Evolutionary conservation across 2,797 vertebrate species (phyloP).

Genomic region (Nannoperca australis): DNA sequence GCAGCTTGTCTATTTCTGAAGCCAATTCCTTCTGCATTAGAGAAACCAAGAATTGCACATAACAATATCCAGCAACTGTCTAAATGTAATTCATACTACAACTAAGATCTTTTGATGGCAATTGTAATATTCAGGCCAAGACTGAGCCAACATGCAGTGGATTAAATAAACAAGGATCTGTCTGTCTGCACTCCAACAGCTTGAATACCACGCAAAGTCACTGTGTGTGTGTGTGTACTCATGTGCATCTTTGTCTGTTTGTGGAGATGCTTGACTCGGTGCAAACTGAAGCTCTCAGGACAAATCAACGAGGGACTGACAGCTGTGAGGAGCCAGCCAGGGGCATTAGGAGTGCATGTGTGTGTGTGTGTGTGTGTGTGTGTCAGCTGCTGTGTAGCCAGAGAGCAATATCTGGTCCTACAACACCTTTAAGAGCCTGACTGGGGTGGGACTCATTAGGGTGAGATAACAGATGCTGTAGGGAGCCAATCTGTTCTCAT

Average conservation of each 20-base stretch:
- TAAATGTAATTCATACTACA: neutral
- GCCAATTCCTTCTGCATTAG: neutral
- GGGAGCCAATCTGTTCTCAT: conserved; percentile 41
- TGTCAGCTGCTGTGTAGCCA: conserved; percentile 16
- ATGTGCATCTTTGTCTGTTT: conserved; percentile 28
- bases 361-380: conserved; percentile 10
- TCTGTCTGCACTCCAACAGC: conserved; percentile 40
- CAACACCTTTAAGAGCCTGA: conserved; percentile 42
- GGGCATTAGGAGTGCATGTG: conserved; percentile 20
- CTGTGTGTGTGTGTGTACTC: conserved; percentile 12
- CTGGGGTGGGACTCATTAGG: conserved; percentile 64
- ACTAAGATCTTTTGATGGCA: neutral
- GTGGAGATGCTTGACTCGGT: conserved; percentile 17
- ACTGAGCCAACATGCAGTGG: neutral
- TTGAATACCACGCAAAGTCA: conserved; percentile 38
- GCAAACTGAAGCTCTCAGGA: conserved; percentile 44
- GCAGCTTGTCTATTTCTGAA: conserved; percentile 21
- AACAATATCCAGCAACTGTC: neutral
- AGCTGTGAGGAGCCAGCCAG: conserved; percentile 47
- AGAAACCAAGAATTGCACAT: neutral
- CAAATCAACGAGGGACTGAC: conserved; percentile 61
- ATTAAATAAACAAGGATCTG: conserved; percentile 70
- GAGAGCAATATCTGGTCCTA: conserved; percentile 36
- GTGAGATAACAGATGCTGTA: conserved; percentile 53
- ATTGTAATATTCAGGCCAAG: conserved; percentile 33